Percentiles rank a stretch among this genome's conserved stretches.
phyloP scores from a whole-genome alignment of 2,797 vertebrate species.

The Argentina silus region DNA sequence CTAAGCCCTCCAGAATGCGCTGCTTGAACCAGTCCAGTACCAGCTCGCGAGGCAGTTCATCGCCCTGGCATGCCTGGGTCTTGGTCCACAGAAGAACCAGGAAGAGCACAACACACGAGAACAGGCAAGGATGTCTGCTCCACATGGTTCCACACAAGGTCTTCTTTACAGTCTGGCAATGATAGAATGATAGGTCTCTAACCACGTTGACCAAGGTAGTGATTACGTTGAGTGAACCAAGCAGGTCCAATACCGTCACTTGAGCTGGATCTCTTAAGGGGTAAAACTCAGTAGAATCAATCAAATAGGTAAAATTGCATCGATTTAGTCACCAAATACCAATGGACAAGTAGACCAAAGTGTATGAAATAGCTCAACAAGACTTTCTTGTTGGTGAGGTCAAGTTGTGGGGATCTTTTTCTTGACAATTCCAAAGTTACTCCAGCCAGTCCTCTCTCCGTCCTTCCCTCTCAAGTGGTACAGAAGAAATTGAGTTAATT shows the following conservation, averaged over 20 bases:
- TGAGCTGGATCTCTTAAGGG: no score
- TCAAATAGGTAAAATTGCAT: not conserved
- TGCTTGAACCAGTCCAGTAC: slow-evolving; percentile 70
- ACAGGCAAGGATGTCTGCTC: not conserved
- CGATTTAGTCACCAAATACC: no score
- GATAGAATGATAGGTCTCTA: not conserved
- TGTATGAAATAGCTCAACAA: not conserved
- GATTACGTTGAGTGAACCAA: not conserved
- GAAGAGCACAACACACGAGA: slow-evolving; percentile 40
- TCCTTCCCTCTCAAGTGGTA: not conserved
- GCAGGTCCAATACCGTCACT: not conserved
- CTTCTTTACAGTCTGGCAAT: not conserved
- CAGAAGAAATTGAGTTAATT: not conserved
- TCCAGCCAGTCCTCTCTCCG: not conserved
- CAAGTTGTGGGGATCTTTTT: not conserved
- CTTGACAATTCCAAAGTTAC: no score
- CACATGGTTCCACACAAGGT: not conserved
- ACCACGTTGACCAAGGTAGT: not conserved
- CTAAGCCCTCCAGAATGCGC: slow-evolving; percentile 67
- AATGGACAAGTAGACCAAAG: no score
- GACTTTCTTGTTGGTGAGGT: not conserved
- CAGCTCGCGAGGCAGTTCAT: slow-evolving; percentile 54
- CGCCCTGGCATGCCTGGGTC: slow-evolving; percentile 41
- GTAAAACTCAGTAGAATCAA: not conserved
- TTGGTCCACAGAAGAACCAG: slow-evolving; percentile 50